phyloP scores from a whole-genome alignment of 2,888 invertebrate species.

The Chrysolina americana region DNA sequence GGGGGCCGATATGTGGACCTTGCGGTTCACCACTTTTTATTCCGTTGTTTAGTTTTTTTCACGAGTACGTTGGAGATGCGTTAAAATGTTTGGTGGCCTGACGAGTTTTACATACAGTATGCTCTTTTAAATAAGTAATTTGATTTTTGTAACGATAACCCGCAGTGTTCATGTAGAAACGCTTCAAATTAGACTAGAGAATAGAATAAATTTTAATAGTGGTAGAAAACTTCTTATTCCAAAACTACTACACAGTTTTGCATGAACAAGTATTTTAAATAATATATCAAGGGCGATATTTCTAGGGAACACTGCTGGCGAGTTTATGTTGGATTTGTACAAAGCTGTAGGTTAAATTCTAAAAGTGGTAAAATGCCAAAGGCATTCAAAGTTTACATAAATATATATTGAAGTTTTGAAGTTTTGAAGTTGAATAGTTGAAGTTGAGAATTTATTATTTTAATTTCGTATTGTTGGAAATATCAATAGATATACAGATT shows the following conservation, averaged over 20 bases:
- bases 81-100: slow-evolving; percentile 24
- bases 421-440: slow-evolving; percentile 45
- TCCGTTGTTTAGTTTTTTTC: neutral
- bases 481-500: slow-evolving; percentile 54
- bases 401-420: slow-evolving; percentile 39
- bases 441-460: slow-evolving; percentile 49
- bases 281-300: slow-evolving; percentile 23
- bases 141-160: slow-evolving; percentile 8
- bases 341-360: slow-evolving; percentile 55
- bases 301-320: slow-evolving; percentile 34
- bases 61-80: neutral
- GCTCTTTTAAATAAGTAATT: slow-evolving; percentile 42
- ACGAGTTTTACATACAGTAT: slow-evolving; percentile 46
- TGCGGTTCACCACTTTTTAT: neutral
- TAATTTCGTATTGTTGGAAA: slow-evolving; percentile 47
- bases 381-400: slow-evolving; percentile 41
- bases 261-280: slow-evolving; percentile 4
- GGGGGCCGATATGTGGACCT: neutral
- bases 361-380: slow-evolving; percentile 44
- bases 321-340: slow-evolving; percentile 49
- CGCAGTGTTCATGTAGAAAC: slow-evolving; percentile 2
- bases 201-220: neutral
- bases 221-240: neutral
- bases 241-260: neutral
- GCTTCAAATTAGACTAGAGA: neutral